Evolutionary conservation across 2,797 vertebrate genomes (phyloP), one percentile per base, ranked within the genome.

Genomic region (Gallinago solitaria): DNA sequence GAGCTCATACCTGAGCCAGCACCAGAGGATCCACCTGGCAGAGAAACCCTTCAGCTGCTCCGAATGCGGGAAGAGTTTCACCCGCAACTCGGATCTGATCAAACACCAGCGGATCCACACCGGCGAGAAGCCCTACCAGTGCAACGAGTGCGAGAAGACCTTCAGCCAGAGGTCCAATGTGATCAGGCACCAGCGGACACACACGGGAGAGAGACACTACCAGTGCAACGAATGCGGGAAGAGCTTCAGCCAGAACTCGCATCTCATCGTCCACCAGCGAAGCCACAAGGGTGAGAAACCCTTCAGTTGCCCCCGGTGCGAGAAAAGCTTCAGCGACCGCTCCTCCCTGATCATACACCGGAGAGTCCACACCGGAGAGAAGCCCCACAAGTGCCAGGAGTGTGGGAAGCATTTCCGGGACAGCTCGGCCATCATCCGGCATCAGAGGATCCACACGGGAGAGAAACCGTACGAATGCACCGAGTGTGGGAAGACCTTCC

Each of bases 161-260:
- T 98, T 98, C 88, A 98, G 97, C 95, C 97, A 98, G 91, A 96
- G 97, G 50, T 98, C 97, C 19, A 97, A 97, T 0, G 97, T 98
- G 57, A 97, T 98, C 74, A 96, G 97, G 83, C 98, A 98, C 53
- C 98, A 98, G 79, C 78, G 96, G 82, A 98, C 97, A 53, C 97
- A 98, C 76, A 97, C 96, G 0, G 97, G 97, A 54, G 98, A 98
- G 82, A 97, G 97, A 60, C 96, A 95, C 37, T 96, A 97, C 91
- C 95, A 96, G 74, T 98, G 97, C 86, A 77, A 59, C 0, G 91
- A 98, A 25, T 97, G 97, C 1, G 97, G 97, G 28, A 97, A 97
- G 65, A 96, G 91, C 90, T 97, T 98, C 91, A 96, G 92, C 84
- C 97, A 96, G 89, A 97, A 95, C n/a, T 97, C 97, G 0, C 95